These are phyloP conservation scores for Eudyptes chrysolophus DNA, from an alignment of 2,113 vertebrate genomes.

Conservation along the genomic window DNA sequence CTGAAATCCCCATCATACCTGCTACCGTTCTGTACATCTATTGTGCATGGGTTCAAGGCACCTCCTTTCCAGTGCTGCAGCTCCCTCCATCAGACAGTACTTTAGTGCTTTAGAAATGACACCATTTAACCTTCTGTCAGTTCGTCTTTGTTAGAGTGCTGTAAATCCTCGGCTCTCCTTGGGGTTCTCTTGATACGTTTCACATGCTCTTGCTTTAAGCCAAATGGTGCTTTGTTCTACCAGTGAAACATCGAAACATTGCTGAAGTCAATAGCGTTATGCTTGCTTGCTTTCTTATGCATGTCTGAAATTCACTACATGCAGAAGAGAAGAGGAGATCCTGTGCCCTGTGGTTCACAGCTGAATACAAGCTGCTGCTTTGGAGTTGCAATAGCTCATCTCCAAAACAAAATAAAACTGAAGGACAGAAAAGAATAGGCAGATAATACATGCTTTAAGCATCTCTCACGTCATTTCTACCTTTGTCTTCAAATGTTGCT, in stretches of 20 bases:
- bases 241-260: neutral
- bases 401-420: neutral
- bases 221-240: neutral
- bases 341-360: neutral
- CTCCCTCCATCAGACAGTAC: neutral
- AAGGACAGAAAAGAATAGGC: neutral
- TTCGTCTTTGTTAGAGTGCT: neutral
- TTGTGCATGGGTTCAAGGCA: neutral
- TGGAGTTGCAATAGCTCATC: neutral
- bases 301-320: neutral
- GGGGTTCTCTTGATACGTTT: neutral
- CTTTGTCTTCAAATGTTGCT: neutral
- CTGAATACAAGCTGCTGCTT: neutral
- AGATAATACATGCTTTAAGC: neutral
- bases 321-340: neutral
- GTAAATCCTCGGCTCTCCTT: neutral
- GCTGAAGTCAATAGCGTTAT: neutral
- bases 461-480: neutral
- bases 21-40: neutral
- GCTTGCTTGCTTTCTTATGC: neutral
- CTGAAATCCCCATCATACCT: neutral
- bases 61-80: neutral
- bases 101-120: neutral
- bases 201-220: neutral
- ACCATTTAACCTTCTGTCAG: conserved; percentile 13